phyloP scores from a whole-genome alignment of 1,140 invertebrate species.

The Battus philenor region DNA sequence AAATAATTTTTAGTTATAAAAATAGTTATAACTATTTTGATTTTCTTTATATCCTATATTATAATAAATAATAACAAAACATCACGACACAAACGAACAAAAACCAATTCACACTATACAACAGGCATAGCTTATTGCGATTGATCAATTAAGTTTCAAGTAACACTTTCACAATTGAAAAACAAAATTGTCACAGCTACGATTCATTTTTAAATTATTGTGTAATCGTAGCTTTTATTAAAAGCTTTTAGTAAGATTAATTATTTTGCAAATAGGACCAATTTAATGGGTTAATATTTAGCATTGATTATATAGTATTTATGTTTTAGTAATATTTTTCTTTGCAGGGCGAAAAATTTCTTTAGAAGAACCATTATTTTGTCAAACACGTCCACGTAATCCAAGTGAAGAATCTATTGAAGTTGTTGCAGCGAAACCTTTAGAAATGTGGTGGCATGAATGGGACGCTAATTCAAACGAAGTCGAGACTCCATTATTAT shows the following conservation, averaged over 20 bases:
- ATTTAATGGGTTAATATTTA: background rate
- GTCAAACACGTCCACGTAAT: slow-evolving; percentile 54
- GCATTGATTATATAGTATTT: too few species aligned
- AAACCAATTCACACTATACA: too few species aligned
- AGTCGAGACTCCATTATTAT: slow-evolving; percentile 58
- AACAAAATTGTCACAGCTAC: background rate
- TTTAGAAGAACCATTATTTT: slow-evolving; percentile 47
- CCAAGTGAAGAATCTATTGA: slow-evolving; percentile 46
- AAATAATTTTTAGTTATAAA: too few species aligned
- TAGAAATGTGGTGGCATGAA: slow-evolving; percentile 70
- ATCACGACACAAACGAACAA: too few species aligned
- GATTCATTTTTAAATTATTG: background rate
- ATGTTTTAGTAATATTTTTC: slow-evolving; percentile 20
- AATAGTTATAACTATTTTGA: too few species aligned
- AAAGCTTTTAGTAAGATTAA: background rate
- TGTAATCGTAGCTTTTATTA: background rate
- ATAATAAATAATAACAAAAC: too few species aligned
- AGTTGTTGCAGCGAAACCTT: slow-evolving; percentile 63
- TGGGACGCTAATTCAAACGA: slow-evolving; percentile 52
- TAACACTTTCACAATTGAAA: background rate
- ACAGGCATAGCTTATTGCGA: too few species aligned
- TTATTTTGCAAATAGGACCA: background rate
- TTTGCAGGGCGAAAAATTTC: slow-evolving; percentile 56
- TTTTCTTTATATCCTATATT: too few species aligned
- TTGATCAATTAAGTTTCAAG: too few species aligned